A percentile compares a stretch with the other conserved stretches of the same genome.
Evolutionary conservation across 1,140 invertebrate genomes (phyloP).

Genomic region (Venturia canescens): DNA sequence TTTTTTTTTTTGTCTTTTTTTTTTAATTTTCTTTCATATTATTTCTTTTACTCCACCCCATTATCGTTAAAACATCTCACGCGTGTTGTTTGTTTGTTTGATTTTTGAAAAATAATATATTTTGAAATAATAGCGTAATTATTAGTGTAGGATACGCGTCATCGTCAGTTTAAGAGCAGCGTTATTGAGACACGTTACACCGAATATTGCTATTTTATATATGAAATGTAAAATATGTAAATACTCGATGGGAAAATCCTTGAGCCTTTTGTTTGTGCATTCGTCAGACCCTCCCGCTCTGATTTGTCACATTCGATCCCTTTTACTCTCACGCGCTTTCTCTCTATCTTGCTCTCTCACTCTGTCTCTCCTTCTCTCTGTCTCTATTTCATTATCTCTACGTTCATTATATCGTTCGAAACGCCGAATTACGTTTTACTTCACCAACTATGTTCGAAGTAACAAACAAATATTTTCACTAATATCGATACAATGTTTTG

Average conservation of each 20-base stretch:
- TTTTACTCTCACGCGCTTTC: conserved; percentile 44
- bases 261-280: conserved; percentile 22
- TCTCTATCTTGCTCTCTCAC: conserved; percentile 50
- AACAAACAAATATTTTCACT: background rate
- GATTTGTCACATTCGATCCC: conserved; percentile 36
- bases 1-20: background rate
- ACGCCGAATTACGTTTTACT: conserved; percentile 18
- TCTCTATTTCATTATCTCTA: conserved; percentile 31
- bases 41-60: background rate
- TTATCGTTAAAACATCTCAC: conserved; percentile 33
- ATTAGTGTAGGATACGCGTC: conserved; percentile 59
- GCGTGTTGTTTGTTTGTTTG: background rate
- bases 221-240: conserved; percentile 17
- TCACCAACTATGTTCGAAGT: background rate
- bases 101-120: conserved; percentile 19
- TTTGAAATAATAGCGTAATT: conserved; percentile 25
- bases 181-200: conserved; percentile 55
- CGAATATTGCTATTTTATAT: conserved; percentile 10
- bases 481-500: background rate
- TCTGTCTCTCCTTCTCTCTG: conserved; percentile 50
- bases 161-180: conserved; percentile 64
- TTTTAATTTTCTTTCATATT: background rate
- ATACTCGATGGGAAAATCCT: conserved; percentile 10
- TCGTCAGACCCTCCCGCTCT: conserved; percentile 20
- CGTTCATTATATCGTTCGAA: conserved; percentile 28